Percentiles rank a stretch among this genome's conserved stretches.
phyloP scores from a whole-genome alignment of 2,113 vertebrate genomes.

The Tichodroma muraria region DNA sequence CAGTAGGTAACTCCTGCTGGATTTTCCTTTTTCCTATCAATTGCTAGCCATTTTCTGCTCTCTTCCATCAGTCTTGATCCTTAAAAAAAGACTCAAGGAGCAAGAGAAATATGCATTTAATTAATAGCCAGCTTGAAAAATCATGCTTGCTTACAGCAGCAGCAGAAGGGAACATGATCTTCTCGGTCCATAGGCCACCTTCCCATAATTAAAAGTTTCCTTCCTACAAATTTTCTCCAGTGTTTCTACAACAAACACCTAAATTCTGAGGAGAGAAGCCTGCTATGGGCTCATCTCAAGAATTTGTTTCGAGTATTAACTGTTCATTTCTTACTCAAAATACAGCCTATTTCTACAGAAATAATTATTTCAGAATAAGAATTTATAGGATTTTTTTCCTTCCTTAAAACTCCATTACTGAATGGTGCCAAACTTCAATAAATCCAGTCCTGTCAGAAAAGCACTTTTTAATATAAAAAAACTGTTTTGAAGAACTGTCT shows the following conservation, averaged over 20 bases:
- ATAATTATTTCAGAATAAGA: neutral
- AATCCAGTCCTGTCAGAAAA: neutral
- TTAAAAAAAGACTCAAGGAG: neutral
- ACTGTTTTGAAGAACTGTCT: neutral
- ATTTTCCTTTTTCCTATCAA: neutral
- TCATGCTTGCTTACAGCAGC: neutral
- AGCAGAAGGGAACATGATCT: neutral
- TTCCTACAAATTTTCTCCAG: neutral
- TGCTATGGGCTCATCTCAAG: neutral
- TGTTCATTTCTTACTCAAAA: neutral
- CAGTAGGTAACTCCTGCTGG: neutral
- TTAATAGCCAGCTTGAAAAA: neutral
- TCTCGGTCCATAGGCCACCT: neutral
- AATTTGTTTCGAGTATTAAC: neutral
- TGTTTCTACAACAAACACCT: neutral
- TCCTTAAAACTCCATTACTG: neutral
- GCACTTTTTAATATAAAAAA: neutral
- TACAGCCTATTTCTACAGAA: neutral
- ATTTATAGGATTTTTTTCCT: neutral
- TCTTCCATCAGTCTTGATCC: neutral
- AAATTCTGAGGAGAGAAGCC: neutral
- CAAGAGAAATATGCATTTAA: neutral
- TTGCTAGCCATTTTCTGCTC: neutral
- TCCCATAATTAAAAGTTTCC: neutral
- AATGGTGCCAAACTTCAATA: neutral